Conservation (phyloP, 2,113 vertebrate genomes). For the Plestiodon gilberti region DNA sequence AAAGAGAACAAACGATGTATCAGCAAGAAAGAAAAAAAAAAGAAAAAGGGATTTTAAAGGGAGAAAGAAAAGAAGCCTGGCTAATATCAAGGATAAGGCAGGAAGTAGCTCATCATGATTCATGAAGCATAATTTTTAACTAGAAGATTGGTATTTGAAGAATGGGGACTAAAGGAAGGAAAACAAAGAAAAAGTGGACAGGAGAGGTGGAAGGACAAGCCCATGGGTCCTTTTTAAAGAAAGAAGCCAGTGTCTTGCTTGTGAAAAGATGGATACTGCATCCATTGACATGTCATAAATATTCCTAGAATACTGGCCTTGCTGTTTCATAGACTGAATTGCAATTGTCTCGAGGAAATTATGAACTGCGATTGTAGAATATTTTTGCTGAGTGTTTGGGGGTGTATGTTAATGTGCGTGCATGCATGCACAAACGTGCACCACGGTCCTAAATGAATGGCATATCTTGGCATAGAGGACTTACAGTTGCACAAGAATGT, state of each 20-base stretch:
- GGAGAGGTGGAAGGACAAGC: neutral
- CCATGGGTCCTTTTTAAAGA: neutral
- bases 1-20: neutral
- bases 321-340: neutral
- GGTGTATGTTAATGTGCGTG: neutral
- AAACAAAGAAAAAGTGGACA: neutral
- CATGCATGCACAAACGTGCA: neutral
- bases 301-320: neutral
- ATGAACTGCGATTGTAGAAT: neutral
- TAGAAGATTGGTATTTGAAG: neutral
- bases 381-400: neutral
- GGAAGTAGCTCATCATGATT: neutral
- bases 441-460: neutral
- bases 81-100: neutral
- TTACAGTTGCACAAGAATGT: neutral
- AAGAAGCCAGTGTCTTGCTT: neutral
- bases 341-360: neutral
- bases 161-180: neutral
- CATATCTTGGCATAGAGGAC: neutral
- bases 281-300: neutral
- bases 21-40: neutral
- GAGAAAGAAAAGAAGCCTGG: neutral
- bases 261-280: neutral
- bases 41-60: neutral
- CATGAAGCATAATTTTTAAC: neutral